Conservation (phyloP, 2,888 invertebrate species). For the Gymnoscelis rufifasciata region DNA sequence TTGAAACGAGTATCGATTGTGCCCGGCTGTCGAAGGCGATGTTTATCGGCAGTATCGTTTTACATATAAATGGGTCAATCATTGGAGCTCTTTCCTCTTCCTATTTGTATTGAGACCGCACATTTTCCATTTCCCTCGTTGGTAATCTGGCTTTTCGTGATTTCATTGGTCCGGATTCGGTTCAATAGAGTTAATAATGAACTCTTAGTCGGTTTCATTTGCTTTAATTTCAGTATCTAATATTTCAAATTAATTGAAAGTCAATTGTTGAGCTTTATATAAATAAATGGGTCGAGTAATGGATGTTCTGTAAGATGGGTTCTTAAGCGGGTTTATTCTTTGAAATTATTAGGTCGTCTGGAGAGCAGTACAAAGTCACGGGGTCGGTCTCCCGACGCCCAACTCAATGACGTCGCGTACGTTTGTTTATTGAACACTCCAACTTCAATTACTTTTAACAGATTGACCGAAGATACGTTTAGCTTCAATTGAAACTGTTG, state of each 20-base stretch:
- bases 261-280: constrained; percentile 1
- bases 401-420: constrained; percentile 41
- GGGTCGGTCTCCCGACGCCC: constrained; percentile 52
- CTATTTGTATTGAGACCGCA: constrained; percentile 48
- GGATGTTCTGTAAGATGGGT: constrained; percentile 14
- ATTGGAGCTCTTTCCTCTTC: constrained; percentile 41
- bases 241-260: constrained; percentile 5
- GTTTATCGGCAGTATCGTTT: constrained; percentile 41
- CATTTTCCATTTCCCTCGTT: constrained; percentile 50
- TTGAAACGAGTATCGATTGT: constrained; percentile 27
- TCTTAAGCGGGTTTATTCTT: constrained; percentile 39
- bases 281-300: constrained; percentile 12
- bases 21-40: constrained; percentile 31
- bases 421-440: constrained; percentile 31
- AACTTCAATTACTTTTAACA: constrained; percentile 31
- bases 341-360: constrained; percentile 62
- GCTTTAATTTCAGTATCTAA: not conserved
- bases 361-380: constrained; percentile 68
- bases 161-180: constrained; percentile 30
- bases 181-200: constrained; percentile 12
- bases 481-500: constrained; percentile 17
- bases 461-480: constrained; percentile 24
- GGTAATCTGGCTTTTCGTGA: constrained; percentile 42
- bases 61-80: constrained; percentile 49
- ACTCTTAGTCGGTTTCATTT: not conserved